A percentile compares a stretch with the other conserved stretches of the same genome.
Evolutionary conservation across 2,888 invertebrate genomes (phyloP).

Genomic region (Aphodius granarius): DNA sequence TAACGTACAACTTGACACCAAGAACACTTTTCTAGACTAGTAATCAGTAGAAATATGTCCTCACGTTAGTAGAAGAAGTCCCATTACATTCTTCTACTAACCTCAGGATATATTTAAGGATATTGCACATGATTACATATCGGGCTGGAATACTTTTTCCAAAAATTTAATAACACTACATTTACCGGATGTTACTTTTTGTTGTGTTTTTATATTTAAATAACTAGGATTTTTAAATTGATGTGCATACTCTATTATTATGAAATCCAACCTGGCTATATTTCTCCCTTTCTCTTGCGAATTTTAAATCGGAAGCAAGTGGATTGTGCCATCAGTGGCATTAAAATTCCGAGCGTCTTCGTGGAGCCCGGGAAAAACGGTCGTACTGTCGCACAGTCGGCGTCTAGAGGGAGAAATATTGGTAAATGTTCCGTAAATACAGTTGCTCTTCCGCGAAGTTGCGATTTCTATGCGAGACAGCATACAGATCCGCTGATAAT

Average conservation of each 20-base stretch:
- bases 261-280: not conserved
- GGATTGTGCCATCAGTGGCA: not conserved
- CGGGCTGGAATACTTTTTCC: too few species aligned
- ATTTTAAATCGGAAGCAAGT: not conserved
- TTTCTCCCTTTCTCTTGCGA: not conserved
- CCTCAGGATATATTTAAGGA: too few species aligned
- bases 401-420: not conserved
- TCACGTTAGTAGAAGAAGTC: too few species aligned
- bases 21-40: not conserved
- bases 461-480: not conserved
- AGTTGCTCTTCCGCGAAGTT: not conserved
- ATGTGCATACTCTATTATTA: too few species aligned
- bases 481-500: not conserved
- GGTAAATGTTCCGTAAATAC: not conserved
- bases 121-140: too few species aligned
- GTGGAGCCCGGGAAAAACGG: not conserved
- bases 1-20: not conserved
- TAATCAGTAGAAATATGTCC: not conserved
- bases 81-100: not conserved
- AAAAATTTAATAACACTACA: too few species aligned
- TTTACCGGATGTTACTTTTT: too few species aligned
- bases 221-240: too few species aligned
- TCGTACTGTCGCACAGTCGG: not conserved
- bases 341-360: not conserved
- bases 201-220: too few species aligned